Evolutionary conservation across 2,797 vertebrate species (phyloP).

Genomic region (Alauda arvensis): DNA sequence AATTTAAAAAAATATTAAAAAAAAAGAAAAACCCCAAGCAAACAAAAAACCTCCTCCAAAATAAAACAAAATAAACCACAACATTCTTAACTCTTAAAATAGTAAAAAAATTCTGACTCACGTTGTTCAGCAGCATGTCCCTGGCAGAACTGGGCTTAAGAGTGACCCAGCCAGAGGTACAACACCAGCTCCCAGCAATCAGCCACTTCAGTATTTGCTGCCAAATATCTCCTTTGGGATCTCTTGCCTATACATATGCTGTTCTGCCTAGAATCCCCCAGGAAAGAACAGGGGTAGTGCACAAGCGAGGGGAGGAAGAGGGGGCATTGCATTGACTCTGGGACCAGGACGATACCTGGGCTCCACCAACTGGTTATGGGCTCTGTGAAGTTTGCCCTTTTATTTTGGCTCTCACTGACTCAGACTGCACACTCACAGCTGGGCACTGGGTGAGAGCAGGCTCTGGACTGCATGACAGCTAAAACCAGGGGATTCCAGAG

Average conservation of each 20-base stretch:
- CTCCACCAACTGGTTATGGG: not conserved
- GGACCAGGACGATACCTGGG: not conserved
- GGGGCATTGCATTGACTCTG: rapidly evolving
- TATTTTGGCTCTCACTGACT: not conserved
- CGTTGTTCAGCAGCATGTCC: rapidly evolving
- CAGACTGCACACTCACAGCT: not conserved
- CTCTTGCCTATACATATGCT: not conserved
- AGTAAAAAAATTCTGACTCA: not conserved
- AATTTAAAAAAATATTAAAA: not conserved
- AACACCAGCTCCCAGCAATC: not conserved
- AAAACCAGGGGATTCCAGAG: not conserved
- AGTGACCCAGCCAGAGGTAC: not conserved
- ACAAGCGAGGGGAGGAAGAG: not conserved
- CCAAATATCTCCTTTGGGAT: not conserved
- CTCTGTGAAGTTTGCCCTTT: not conserved
- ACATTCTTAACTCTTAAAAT: not conserved
- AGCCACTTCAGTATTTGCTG: not conserved
- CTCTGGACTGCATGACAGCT: not conserved
- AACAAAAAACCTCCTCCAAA: not conserved
- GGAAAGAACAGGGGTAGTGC: not conserved
- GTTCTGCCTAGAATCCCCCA: not conserved
- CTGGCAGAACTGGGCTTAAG: conserved; percentile 2
- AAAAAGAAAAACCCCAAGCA: rapidly evolving
- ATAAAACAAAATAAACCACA: too few species aligned
- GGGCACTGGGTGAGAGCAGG: not conserved